phyloP scores from a whole-genome alignment of 2,113 vertebrate species.

The Periophthalmus modestus region DNA sequence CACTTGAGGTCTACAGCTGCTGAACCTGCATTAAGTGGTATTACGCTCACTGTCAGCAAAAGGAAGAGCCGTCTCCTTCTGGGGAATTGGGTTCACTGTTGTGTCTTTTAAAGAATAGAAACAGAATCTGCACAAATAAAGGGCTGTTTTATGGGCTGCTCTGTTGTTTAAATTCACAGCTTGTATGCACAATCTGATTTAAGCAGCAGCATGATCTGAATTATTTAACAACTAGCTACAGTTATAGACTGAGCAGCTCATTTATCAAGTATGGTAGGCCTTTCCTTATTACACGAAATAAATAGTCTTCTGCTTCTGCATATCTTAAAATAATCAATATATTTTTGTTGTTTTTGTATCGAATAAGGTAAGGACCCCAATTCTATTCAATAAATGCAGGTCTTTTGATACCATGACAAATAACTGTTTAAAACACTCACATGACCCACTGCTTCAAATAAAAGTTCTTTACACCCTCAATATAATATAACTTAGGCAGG shows the following conservation, averaged over 20 bases:
- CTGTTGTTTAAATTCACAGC: background rate
- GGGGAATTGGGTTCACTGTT: constrained; percentile 48
- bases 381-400: background rate
- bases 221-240: background rate
- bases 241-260: background rate
- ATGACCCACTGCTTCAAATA: background rate
- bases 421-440: too few species aligned
- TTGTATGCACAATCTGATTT: background rate
- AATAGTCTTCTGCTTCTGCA: background rate
- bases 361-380: background rate
- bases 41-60: constrained; percentile 56
- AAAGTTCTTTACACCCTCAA: background rate
- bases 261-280: too few species aligned
- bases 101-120: constrained; percentile 47
- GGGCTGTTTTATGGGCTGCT: constrained; percentile 7
- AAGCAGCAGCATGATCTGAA: background rate
- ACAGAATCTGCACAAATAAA: constrained; percentile 42
- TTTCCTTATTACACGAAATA: background rate
- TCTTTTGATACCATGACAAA: background rate
- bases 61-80: constrained; percentile 44
- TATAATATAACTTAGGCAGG: background rate
- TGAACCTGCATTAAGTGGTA: constrained; percentile 59
- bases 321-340: background rate
- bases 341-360: background rate
- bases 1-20: constrained; percentile 46